A percentile compares a stretch with the other conserved stretches of the same genome.
Evolutionary conservation across 2,888 invertebrate genomes (phyloP).

Genomic region (Drosophila paramelanica): DNA sequence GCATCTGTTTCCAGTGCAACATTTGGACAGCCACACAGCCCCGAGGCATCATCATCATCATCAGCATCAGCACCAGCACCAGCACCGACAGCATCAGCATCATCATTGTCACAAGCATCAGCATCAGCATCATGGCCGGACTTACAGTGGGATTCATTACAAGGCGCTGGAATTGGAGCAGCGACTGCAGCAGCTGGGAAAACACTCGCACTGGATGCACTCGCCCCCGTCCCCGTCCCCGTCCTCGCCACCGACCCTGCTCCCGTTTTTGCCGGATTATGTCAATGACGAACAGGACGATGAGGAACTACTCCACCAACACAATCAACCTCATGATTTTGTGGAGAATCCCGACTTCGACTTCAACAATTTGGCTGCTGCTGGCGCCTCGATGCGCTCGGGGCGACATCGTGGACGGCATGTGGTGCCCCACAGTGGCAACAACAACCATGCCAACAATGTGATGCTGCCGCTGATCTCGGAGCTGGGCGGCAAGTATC

Average conservation of each 20-base stretch:
- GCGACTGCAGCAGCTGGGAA: slow-evolving; percentile 68
- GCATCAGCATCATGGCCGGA: slow-evolving; percentile 21
- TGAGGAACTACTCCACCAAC: slow-evolving; percentile 13
- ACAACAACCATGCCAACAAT: slow-evolving; percentile 26
- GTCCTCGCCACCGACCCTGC: slow-evolving; percentile 12
- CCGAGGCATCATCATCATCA: slow-evolving; percentile 22
- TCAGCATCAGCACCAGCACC: slow-evolving; percentile 13
- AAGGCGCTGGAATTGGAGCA: slow-evolving; percentile 52
- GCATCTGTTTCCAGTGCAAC: slow-evolving; percentile 22
- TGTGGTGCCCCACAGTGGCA: slow-evolving; percentile 28
- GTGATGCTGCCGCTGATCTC: slow-evolving; percentile 51
- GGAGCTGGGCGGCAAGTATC: slow-evolving; percentile 51
- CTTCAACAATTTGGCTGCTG: slow-evolving; percentile 18
- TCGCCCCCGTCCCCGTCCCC: slow-evolving; percentile 4
- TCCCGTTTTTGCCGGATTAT: slow-evolving; percentile 48
- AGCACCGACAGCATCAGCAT: slow-evolving; percentile 11
- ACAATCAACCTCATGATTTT: slow-evolving; percentile 23
- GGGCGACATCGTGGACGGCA: slow-evolving; percentile 82
- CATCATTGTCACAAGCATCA: slow-evolving; percentile 32
- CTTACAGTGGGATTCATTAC: slow-evolving; percentile 58
- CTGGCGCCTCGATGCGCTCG: slow-evolving; percentile 70
- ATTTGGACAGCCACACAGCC: slow-evolving; percentile 24
- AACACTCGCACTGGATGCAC: slow-evolving; percentile 52
- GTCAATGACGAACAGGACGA: slow-evolving; percentile 54
- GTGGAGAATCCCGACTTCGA: slow-evolving; percentile 54